Evolutionary conservation across 2,113 vertebrate genomes (phyloP).

Genomic region (Elanoides forficatus): DNA sequence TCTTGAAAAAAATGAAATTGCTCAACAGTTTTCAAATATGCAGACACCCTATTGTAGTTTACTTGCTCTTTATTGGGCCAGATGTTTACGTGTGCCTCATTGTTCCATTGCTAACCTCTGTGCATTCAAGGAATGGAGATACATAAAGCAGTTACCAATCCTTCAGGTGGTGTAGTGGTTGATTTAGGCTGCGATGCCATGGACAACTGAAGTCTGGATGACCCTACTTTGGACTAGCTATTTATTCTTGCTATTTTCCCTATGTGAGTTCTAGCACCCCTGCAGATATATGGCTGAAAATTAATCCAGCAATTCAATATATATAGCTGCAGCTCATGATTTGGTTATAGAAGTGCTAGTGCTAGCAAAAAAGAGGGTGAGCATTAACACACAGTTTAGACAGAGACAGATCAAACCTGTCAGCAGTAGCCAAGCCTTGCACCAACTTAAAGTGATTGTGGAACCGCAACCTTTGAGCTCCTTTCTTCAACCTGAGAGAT

Average conservation of each 20-base stretch:
- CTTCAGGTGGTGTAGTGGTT: background rate
- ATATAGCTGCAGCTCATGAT: background rate
- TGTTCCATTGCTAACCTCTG: background rate
- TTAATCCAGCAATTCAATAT: background rate
- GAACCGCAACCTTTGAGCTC: background rate
- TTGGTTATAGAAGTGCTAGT: background rate
- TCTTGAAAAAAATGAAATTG: background rate
- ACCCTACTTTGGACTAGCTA: background rate
- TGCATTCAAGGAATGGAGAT: background rate
- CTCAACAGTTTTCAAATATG: background rate
- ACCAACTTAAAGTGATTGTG: background rate
- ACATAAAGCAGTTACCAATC: background rate
- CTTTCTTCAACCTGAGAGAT: background rate
- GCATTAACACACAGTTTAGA: background rate
- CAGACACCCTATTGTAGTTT: background rate
- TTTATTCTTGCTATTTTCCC: background rate
- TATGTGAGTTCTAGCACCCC: background rate
- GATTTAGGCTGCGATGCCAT: background rate
- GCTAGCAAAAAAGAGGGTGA: background rate
- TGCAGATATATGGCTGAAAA: background rate
- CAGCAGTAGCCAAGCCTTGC: background rate
- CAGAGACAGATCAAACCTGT: background rate
- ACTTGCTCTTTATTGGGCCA: background rate
- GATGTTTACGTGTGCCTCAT: background rate
- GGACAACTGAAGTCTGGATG: background rate